A percentile compares a stretch with the other conserved stretches of the same genome.
Conservation (phyloP, 2,797 vertebrate species). For the Agapornis canus region DNA sequence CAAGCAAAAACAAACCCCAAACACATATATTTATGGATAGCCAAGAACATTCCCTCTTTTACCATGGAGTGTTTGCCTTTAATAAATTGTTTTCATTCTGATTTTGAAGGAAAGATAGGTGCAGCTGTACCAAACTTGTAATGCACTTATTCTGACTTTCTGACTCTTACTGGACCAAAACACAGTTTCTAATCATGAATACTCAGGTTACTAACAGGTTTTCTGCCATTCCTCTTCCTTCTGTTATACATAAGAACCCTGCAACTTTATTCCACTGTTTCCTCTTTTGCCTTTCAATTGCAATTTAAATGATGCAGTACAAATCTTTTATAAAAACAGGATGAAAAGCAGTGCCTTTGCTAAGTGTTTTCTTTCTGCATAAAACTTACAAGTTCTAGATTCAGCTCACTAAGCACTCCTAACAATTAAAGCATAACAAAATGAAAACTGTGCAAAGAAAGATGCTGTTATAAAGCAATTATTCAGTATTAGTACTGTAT, state of each 20-base stretch:
- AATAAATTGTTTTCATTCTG: background rate
- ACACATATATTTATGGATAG: background rate
- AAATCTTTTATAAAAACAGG: background rate
- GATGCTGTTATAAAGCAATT: background rate
- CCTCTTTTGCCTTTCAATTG: background rate
- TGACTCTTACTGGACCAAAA: background rate
- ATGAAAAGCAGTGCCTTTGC: background rate
- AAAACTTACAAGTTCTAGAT: background rate
- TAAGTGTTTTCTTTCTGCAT: background rate
- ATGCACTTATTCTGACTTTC: background rate
- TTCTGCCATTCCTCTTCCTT: background rate
- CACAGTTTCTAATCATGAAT: background rate
- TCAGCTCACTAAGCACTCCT: background rate
- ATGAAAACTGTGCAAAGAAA: background rate
- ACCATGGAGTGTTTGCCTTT: background rate
- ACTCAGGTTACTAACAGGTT: background rate
- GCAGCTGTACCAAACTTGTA: background rate
- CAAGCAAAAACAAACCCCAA: rapidly evolving
- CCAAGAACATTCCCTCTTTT: background rate
- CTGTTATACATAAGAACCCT: background rate
- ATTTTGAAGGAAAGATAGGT: background rate
- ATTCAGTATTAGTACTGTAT: background rate
- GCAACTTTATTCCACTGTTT: background rate
- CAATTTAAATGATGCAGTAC: background rate
- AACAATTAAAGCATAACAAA: conserved; percentile 2